These are phyloP conservation scores for Limanda limanda DNA, from an alignment of 2,113 vertebrate species.

Conservation along the genomic window DNA sequence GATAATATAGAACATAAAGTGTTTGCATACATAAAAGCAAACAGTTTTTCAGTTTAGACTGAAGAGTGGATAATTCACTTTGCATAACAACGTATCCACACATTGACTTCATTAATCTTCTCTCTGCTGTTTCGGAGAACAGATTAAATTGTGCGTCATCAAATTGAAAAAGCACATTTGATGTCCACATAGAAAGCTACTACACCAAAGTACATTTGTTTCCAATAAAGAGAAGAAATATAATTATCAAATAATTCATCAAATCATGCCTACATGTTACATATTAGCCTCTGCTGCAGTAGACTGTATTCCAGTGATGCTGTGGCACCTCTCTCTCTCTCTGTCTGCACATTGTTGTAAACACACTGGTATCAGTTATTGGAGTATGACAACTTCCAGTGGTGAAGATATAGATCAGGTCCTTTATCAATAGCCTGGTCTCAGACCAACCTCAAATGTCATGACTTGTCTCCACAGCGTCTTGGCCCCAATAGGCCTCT, in stretches of 20 bases:
- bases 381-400: slow-evolving; percentile 74
- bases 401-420: slow-evolving; percentile 69
- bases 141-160: slow-evolving; percentile 16
- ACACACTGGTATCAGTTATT: slow-evolving; percentile 58
- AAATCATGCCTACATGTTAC: too few relatives aligned
- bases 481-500: slow-evolving; percentile 62
- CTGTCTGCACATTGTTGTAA: slow-evolving; percentile 15
- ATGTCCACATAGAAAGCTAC: not conserved
- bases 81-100: not conserved
- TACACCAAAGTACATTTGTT: not conserved
- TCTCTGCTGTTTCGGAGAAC: not conserved
- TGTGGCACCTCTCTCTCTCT: not conserved
- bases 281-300: not conserved
- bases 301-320: not conserved
- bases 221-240: not conserved
- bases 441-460: slow-evolving; percentile 76
- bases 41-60: not conserved
- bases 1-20: not conserved
- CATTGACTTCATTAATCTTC: not conserved
- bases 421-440: slow-evolving; percentile 75
- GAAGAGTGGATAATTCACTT: not conserved
- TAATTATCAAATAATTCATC: not conserved
- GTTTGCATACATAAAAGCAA: not conserved
- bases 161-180: not conserved
- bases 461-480: slow-evolving; percentile 64